Evolutionary conservation across 2,113 vertebrate genomes (phyloP), one percentile per base, ranked within the genome.

Genomic region (Rhipidura dahli): DNA sequence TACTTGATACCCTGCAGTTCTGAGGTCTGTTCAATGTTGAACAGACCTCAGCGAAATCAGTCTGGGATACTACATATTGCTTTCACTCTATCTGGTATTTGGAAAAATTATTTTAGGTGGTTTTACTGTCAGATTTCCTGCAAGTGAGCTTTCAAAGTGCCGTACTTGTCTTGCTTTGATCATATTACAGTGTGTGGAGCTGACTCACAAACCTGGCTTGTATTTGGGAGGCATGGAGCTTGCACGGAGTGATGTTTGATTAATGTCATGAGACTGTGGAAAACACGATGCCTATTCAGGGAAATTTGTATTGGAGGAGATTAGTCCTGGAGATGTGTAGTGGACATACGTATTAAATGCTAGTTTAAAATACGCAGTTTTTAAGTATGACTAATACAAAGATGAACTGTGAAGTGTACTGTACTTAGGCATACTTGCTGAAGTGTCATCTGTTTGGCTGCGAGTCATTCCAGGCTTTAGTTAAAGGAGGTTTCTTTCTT

Each of bases 341-440:
- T 90, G 90, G 71, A 71, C 86, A 50, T 19, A 59, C 2, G 2
- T 54, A 56, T 53, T 51, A 87, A 94, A 86, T 60, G 79, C 26
- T 56, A 33, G 39, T 81, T 96, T 89, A 56, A 95, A 94, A 51
- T 47, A 56, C 0, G 2, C 81, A 68, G 4, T 26, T 83, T 83
- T 75, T 23, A 81, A 83, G 51, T 88, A 63, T 97, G 94, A 95
- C 90, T 97, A 93, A 97, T 71, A 39, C 5, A n/a, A 45, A 84
- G 72, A 92, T 82, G 94, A 96, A 91, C 75, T 90, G 84, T 77
- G 71, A 90, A 65, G 90, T 69, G 93, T 57, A 83, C 83, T 83
- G 83, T 77, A 83, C 90, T 96, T 89, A 87, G 45, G 84, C 90
- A 87, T 12, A 51, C 86, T 93, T 94, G 80, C 40, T 81, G 14